phyloP scores from a whole-genome alignment of 2,113 vertebrate genomes.

The Sinocyclocheilus anophthalmus region DNA sequence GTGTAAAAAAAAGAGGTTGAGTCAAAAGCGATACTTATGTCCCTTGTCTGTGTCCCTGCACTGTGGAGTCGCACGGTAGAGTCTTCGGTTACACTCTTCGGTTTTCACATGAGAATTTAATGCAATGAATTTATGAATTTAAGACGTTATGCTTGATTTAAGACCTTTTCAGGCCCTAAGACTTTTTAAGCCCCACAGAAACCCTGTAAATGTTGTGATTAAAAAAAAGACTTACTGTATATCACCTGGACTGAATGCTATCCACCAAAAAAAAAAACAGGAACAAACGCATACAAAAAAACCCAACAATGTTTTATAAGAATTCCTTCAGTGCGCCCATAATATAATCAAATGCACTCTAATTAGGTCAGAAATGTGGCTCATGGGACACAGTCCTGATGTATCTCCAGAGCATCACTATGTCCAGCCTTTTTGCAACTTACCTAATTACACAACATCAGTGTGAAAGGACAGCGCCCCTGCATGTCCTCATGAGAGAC shows the following conservation, averaged over 20 bases:
- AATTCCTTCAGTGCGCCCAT: background rate
- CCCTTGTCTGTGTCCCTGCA: no score
- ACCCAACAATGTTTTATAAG: background rate
- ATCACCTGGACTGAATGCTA: background rate
- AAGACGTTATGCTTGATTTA: no score
- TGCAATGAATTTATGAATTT: no score
- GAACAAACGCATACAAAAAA: background rate
- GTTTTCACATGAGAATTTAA: no score
- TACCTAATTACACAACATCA: constrained; percentile 42
- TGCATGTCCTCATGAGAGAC: constrained; percentile 22
- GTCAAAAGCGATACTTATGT: no score
- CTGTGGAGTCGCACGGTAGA: no score
- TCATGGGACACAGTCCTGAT: background rate
- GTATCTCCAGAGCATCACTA: background rate
- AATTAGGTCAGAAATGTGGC: background rate
- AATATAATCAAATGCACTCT: background rate
- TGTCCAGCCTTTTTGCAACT: background rate
- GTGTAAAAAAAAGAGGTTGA: no score
- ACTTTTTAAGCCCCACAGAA: no score
- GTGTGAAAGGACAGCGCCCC: constrained; percentile 11
- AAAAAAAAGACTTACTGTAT: no score
- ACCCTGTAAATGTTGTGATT: no score
- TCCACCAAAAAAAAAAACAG: background rate
- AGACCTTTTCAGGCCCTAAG: no score
- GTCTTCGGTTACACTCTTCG: no score